Evolutionary conservation across 2,888 invertebrate species (phyloP).

Genomic region (Metallyticus violacea): DNA sequence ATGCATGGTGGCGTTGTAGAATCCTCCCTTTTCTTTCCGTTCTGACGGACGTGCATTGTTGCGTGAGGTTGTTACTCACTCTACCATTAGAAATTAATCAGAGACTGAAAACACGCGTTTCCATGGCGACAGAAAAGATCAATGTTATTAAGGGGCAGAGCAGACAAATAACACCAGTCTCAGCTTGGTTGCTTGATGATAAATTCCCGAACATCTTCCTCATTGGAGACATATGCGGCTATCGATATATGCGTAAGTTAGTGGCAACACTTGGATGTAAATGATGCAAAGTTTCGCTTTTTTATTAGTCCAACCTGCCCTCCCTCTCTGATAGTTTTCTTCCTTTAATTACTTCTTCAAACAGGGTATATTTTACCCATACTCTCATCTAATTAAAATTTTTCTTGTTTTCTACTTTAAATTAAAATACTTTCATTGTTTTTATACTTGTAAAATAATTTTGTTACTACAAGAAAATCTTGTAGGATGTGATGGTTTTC

Average conservation of each 20-base stretch:
- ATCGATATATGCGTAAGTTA: neutral
- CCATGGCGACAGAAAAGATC: neutral
- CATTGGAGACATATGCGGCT: too few relatives aligned
- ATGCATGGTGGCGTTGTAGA: neutral
- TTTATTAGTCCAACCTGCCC: too few relatives aligned
- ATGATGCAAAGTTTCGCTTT: too few relatives aligned
- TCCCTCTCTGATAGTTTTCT: too few relatives aligned
- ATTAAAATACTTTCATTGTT: too few relatives aligned
- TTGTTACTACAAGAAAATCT: too few relatives aligned
- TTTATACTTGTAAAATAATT: too few relatives aligned
- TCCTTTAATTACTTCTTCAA: too few relatives aligned
- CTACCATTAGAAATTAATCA: neutral
- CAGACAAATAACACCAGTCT: neutral
- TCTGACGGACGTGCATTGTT: neutral
- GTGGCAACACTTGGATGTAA: neutral
- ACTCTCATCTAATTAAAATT: too few relatives aligned
- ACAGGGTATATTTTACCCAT: too few relatives aligned
- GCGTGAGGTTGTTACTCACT: neutral
- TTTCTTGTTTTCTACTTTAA: too few relatives aligned
- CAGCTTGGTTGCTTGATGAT: neutral
- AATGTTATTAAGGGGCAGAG: neutral
- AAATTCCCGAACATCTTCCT: neutral
- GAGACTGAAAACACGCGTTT: neutral
- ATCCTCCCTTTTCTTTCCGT: neutral
- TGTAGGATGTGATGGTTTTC: too few relatives aligned